Evolutionary conservation across 2,113 vertebrate genomes (phyloP), one percentile per base, ranked within the genome.

Genomic region (Dicentrarchus labrax): DNA sequence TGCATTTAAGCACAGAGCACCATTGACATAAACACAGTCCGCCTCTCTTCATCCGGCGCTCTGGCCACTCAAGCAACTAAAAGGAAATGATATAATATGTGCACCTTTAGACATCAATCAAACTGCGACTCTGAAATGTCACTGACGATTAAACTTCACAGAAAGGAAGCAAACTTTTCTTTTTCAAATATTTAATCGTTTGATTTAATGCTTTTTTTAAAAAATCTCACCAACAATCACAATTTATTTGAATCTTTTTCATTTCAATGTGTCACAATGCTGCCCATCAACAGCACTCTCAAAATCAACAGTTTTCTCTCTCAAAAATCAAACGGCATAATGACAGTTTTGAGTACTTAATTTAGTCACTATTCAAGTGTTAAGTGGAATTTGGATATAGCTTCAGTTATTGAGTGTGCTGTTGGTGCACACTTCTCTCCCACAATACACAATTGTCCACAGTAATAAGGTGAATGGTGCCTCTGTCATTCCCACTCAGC

Each of bases 361-460:
- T 83, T 76, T 62, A 22, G 72, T 72, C 13, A 22, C 45, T 59
- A 64, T 79, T 78, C 24, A 62, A 73, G 22, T 60, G 50, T 60
- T 51, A 80, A 73, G 50, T 78, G 16, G 47, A 70, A 76, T 60
- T 22, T 36, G n/a, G 57, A 76, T 30, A 4, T 54, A 57, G 50
- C 48, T 83, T 69, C 16, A 4, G n/a, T 45, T 85, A 71, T 71
- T 47, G 13, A 41, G 21, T 59, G 39, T 22, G 53, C 19, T 70
- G 66, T 41, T 48, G 15, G 48, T 54, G 36, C 16, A 36, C 53
- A 76, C 24, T 24, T 51, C 11, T 68, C 48, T 80, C 65, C 60
- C 47, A 79, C 71, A 76, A 50, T 64, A 59, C 54, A 80, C 45
- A 51, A 24, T 24, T 80, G 22, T 64, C 30, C 8, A 21, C 10